Evolutionary conservation across 2,888 invertebrate species (phyloP).

Genomic region (Andrena marginata): DNA sequence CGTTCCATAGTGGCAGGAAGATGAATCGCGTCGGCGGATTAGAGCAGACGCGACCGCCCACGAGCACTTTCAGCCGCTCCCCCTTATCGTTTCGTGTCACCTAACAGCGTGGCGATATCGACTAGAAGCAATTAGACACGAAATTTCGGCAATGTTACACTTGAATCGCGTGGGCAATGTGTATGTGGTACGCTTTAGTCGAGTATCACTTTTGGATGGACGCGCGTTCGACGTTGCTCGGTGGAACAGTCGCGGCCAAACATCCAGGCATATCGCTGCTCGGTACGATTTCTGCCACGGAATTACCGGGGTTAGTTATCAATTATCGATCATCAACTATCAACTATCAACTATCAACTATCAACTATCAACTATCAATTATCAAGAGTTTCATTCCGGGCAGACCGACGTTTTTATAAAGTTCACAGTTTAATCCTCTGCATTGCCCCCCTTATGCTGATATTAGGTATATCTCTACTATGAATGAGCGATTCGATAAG

Average conservation of each 20-base stretch:
- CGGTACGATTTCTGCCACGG: not conserved
- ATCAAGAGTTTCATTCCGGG: too few species aligned
- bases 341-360: too few species aligned
- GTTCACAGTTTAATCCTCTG: too few species aligned
- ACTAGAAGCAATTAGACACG: constrained; percentile 40
- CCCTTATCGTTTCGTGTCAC: constrained; percentile 33
- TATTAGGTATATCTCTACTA: too few species aligned
- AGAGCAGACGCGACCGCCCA: constrained; percentile 53
- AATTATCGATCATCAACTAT: too few species aligned
- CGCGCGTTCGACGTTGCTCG: not conserved
- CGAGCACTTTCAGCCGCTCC: constrained; percentile 35
- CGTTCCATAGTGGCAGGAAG: constrained; percentile 60
- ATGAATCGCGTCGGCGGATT: constrained; percentile 62
- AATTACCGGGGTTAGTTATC: not conserved
- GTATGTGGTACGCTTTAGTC: too few species aligned
- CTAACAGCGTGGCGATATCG: constrained; percentile 31
- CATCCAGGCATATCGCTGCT: not conserved
- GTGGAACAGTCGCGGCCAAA: not conserved
- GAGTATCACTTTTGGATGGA: not conserved
- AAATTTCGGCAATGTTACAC: constrained; percentile 28
- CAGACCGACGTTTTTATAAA: too few species aligned
- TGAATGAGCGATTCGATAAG: too few species aligned
- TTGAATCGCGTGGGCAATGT: not conserved
- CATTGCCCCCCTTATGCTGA: too few species aligned
- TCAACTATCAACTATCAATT: too few species aligned